Evolutionary conservation across 92 coral and sea anemone species (phyloP).

Genomic region (Hydrozoanthus gracilis): DNA sequence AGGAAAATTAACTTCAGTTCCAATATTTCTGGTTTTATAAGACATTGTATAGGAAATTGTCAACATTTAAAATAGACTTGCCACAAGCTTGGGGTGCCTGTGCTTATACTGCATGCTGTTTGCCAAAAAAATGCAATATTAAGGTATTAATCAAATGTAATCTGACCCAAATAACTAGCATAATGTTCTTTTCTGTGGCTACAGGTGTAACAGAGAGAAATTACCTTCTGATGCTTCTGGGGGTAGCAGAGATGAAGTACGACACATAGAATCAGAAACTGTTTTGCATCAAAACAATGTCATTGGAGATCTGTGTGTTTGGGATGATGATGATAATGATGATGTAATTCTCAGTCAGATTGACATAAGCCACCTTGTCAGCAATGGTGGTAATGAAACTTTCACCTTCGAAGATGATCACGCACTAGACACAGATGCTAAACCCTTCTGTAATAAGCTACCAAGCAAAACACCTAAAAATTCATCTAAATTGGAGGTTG

Average conservation of each 20-base stretch:
- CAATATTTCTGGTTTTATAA: too few relatives aligned
- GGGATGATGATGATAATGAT: slow-evolving; percentile 39
- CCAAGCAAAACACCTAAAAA: slow-evolving; percentile 1
- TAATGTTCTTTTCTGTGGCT: neutral
- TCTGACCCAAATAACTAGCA: too few relatives aligned
- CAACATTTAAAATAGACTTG: too few relatives aligned
- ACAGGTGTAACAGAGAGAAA: neutral
- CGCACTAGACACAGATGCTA: neutral
- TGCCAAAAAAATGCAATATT: too few relatives aligned
- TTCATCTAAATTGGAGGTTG: neutral
- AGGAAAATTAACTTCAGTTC: too few relatives aligned
- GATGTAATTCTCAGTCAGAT: slow-evolving; percentile 34
- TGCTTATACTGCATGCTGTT: too few relatives aligned
- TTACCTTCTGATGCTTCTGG: slow-evolving; percentile 5
- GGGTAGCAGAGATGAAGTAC: neutral
- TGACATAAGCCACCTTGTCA: slow-evolving; percentile 16
- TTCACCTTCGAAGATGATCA: neutral
- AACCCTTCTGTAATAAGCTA: neutral
- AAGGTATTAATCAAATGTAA: too few relatives aligned
- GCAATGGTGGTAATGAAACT: neutral
- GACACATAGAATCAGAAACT: slow-evolving; percentile 1
- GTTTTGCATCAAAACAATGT: neutral
- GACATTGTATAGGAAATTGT: too few relatives aligned
- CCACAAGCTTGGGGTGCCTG: too few relatives aligned
- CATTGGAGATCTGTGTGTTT: neutral